phyloP scores from a whole-genome alignment of 2,888 invertebrate genomes.

The Hyppa rectilinea region DNA sequence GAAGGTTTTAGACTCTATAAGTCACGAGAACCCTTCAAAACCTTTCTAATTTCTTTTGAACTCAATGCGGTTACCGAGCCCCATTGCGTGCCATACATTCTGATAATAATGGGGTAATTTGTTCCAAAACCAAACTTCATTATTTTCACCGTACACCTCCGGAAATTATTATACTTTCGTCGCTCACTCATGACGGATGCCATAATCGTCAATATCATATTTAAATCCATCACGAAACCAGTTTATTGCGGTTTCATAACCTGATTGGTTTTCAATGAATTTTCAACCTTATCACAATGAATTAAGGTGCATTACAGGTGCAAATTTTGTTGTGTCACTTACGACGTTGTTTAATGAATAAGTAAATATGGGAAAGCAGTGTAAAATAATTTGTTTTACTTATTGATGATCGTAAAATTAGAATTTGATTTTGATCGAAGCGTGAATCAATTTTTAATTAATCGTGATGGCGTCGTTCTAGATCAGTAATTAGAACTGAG shows the following conservation, averaged over 20 bases:
- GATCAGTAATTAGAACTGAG: slow-evolving; percentile 5
- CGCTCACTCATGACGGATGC: slow-evolving; percentile 62
- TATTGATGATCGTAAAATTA: slow-evolving; percentile 44
- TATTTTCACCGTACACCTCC: slow-evolving; percentile 66
- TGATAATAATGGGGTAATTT: slow-evolving; percentile 62
- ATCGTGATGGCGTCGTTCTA: background rate
- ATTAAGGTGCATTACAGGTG: background rate
- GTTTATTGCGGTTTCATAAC: slow-evolving; percentile 61
- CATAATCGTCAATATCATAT: slow-evolving; percentile 64
- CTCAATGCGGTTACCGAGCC: slow-evolving; percentile 47
- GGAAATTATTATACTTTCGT: slow-evolving; percentile 73
- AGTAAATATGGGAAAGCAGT: slow-evolving; percentile 56
- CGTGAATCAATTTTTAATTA: slow-evolving; percentile 18
- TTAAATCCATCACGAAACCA: slow-evolving; percentile 65
- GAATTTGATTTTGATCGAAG: slow-evolving; percentile 27
- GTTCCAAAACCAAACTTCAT: slow-evolving; percentile 67
- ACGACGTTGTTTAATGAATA: slow-evolving; percentile 32
- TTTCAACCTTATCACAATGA: slow-evolving; percentile 10
- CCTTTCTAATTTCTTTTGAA: slow-evolving; percentile 51
- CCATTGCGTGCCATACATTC: slow-evolving; percentile 51
- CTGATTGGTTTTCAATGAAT: slow-evolving; percentile 18
- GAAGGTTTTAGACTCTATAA: background rate
- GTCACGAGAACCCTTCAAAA: slow-evolving; percentile 29
- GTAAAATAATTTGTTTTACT: slow-evolving; percentile 49
- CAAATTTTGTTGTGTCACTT: background rate